Evolutionary conservation across 2,113 vertebrate species (phyloP).

Genomic region (Lynx canadensis): DNA sequence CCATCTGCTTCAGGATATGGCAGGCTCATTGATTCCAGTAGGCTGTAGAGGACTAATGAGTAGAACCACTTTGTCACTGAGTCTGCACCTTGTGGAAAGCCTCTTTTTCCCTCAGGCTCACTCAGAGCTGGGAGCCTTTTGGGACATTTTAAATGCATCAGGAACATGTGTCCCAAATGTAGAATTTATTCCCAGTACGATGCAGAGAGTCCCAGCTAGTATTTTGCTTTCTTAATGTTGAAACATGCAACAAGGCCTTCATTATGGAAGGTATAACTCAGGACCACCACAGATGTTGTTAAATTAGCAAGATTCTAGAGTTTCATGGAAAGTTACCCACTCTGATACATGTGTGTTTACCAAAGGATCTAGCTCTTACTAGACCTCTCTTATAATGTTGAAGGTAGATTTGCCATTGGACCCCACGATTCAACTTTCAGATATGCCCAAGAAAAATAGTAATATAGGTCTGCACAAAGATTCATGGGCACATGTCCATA

Average conservation of each 20-base stretch:
- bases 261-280: background rate
- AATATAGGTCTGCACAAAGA: background rate
- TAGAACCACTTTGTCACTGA: background rate
- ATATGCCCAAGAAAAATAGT: background rate
- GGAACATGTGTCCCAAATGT: background rate
- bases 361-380: background rate
- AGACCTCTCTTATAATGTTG: background rate
- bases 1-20: background rate
- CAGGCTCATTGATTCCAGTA: background rate
- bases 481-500: background rate
- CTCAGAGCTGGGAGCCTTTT: background rate
- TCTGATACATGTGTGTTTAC: background rate
- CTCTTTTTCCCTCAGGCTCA: background rate
- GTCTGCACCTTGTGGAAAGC: background rate
- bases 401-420: background rate
- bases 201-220: background rate
- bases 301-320: background rate
- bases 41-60: rapidly evolving
- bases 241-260: background rate
- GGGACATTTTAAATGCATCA: background rate
- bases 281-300: background rate
- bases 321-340: background rate
- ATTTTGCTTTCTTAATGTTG: background rate
- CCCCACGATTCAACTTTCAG: background rate
- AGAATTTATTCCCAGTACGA: background rate